phyloP scores from a whole-genome alignment of 2,797 vertebrate species.

The Acipenser oxyrinchus region DNA sequence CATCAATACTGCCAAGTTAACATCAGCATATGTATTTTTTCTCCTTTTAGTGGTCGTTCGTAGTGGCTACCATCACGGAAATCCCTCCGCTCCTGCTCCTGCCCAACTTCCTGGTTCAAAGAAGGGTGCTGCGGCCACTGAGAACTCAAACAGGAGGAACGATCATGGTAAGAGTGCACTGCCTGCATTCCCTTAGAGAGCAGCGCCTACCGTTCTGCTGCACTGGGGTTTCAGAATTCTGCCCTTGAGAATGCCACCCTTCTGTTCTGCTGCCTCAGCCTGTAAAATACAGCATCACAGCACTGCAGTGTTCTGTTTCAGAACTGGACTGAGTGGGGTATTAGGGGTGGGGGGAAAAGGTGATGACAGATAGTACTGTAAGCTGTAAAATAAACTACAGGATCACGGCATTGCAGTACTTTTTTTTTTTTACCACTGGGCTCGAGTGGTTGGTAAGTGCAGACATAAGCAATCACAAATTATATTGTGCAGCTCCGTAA shows the following conservation, averaged over 20 bases:
- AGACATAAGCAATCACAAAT: neutral
- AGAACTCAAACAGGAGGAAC: conserved; percentile 91
- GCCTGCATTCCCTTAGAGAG: neutral
- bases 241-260: neutral
- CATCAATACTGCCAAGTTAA: too few species aligned
- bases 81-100: conserved; percentile 85
- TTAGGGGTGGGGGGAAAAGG: neutral
- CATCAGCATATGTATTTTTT: conserved; percentile 9
- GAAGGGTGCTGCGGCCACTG: conserved; percentile 80
- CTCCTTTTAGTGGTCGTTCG: conserved; percentile 76
- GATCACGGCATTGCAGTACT: neutral
- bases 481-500: too few species aligned
- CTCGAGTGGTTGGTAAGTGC: conserved; percentile 9
- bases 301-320: neutral
- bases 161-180: conserved; percentile 74
- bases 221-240: neutral
- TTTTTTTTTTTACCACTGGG: neutral
- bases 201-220: neutral
- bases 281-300: neutral
- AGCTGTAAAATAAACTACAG: neutral
- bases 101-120: conserved; percentile 89
- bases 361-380: neutral
- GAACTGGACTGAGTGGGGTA: neutral
- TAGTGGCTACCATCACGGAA: conserved; percentile 90
- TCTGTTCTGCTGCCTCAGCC: conserved; percentile 1